Conservation (phyloP, 2,888 invertebrate genomes). For the Argyresthia albistria region DNA sequence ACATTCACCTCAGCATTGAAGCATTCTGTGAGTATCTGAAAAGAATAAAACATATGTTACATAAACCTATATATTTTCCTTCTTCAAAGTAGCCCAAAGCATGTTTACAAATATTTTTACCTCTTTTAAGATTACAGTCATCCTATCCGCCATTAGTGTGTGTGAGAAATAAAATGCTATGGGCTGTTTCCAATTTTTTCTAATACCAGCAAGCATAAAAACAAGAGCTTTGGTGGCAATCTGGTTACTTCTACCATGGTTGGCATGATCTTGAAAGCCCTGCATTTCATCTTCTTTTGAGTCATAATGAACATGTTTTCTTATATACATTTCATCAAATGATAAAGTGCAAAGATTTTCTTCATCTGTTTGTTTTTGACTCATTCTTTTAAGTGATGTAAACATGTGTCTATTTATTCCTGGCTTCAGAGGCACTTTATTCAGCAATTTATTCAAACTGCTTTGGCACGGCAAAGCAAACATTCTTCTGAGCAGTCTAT, state of each 20-base stretch:
- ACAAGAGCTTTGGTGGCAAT: slow-evolving; percentile 4
- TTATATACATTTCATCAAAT: slow-evolving; percentile 4
- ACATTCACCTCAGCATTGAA: slow-evolving; percentile 9
- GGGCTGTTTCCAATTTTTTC: slow-evolving; percentile 1
- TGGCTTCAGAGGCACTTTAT: slow-evolving; percentile 12
- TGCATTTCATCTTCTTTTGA: slow-evolving; percentile 5
- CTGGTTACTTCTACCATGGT: neutral
- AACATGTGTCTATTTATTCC: slow-evolving; percentile 14
- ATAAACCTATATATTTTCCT: neutral
- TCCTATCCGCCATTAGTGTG: neutral
- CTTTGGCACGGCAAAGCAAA: slow-evolving; percentile 15
- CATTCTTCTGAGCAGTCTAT: slow-evolving; percentile 15
- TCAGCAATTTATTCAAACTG: slow-evolving; percentile 13
- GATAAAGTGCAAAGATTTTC: too few relatives aligned
- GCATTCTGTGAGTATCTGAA: slow-evolving; percentile 13
- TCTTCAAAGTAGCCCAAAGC: neutral
- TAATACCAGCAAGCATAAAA: slow-evolving; percentile 1
- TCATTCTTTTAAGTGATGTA: slow-evolving; percentile 10
- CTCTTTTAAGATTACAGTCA: neutral
- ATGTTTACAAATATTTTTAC: neutral
- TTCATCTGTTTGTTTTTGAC: slow-evolving; percentile 3
- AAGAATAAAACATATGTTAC: slow-evolving; percentile 6
- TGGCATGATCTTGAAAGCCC: slow-evolving; percentile 7
- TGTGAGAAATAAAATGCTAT: neutral
- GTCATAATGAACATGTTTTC: slow-evolving; percentile 5